phyloP scores from a whole-genome alignment of 2,888 invertebrate genomes.

The Balanococcus diminutus region DNA sequence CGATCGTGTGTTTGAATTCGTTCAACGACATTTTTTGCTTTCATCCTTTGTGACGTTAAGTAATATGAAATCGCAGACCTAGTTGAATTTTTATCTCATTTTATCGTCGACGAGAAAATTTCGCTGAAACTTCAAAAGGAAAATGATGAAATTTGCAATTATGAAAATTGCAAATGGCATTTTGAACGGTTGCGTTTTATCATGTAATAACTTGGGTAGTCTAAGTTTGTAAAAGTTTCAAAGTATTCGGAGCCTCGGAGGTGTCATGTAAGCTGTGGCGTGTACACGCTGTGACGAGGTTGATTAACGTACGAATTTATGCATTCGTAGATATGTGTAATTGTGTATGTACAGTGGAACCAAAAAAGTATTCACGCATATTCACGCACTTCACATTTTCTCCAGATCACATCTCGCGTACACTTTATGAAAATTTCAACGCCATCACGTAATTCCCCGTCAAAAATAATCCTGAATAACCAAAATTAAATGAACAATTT shows the following conservation, averaged over 20 bases:
- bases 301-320: slow-evolving; percentile 11
- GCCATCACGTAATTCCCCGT: no score
- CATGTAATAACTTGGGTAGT: background rate
- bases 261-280: background rate
- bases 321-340: background rate
- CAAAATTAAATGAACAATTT: no score
- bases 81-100: background rate
- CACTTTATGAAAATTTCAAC: no score
- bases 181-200: slow-evolving; percentile 26
- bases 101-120: background rate
- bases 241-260: slow-evolving; percentile 24
- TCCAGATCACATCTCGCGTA: no score
- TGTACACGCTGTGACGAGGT: no score
- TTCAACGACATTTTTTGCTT: background rate
- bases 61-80: background rate
- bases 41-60: background rate
- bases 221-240: slow-evolving; percentile 37
- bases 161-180: slow-evolving; percentile 13
- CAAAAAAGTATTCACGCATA: no score
- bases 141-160: background rate
- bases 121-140: background rate
- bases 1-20: background rate
- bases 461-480: no score
- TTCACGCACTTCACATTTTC: no score
- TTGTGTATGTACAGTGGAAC: no score